Percentiles rank a stretch among this genome's conserved stretches.
Conservation (phyloP, 2,113 vertebrate species). For the Chloebia gouldiae region DNA sequence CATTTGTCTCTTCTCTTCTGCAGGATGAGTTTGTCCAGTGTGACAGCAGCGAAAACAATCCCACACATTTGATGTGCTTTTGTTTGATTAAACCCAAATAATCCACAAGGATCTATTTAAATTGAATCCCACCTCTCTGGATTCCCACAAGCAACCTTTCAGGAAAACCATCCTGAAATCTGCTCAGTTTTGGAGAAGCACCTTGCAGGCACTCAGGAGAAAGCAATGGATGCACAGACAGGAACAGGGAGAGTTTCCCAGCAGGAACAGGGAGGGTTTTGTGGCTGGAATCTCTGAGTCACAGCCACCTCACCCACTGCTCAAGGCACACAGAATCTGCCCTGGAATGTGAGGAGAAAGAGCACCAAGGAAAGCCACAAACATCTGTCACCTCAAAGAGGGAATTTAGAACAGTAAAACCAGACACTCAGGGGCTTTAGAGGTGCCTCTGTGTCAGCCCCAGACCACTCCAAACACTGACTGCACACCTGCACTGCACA, state of each 20-base stretch:
- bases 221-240: neutral
- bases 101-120: neutral
- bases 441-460: neutral
- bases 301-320: neutral
- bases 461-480: fast-evolving
- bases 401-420: neutral
- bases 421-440: neutral
- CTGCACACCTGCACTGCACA: neutral
- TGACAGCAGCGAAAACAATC: neutral
- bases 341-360: neutral
- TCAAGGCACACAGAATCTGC: neutral
- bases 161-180: neutral
- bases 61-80: neutral
- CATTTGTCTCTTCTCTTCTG: neutral
- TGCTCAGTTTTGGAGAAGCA: neutral
- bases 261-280: neutral
- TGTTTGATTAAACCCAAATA: neutral
- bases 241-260: neutral
- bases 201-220: neutral
- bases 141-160: neutral
- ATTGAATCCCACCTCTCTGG: neutral
- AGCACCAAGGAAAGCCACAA: neutral
- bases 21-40: neutral
- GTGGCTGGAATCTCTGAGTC: neutral
- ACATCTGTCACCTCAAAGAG: neutral